phyloP scores from a whole-genome alignment of 2,113 vertebrate species.

The Oostethus manadensis region DNA sequence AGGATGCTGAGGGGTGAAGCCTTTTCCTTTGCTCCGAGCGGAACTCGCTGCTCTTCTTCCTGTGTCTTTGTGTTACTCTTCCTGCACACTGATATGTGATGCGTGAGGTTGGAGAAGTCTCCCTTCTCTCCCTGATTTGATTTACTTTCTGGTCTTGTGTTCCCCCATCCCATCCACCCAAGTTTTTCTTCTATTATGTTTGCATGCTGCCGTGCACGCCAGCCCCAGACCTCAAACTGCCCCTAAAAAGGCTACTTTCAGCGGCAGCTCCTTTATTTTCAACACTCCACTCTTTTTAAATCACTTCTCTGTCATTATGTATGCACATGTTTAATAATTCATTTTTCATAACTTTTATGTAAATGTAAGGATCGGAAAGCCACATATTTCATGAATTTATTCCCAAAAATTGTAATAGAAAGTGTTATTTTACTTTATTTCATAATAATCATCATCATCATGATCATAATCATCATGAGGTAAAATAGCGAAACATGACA shows the following conservation, averaged over 20 bases:
- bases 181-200: conserved; percentile 10
- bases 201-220: conserved; percentile 51
- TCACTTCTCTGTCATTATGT: too few species aligned
- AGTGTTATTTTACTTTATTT: too few species aligned
- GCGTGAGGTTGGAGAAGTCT: conserved; percentile 63
- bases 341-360: too few species aligned
- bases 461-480: too few species aligned
- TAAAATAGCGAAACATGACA: too few species aligned
- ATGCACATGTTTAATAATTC: too few species aligned
- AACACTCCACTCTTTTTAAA: neutral
- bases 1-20: conserved; percentile 48
- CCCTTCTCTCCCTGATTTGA: conserved; percentile 36
- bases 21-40: conserved; percentile 34
- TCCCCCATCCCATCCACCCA: conserved; percentile 14
- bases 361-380: too few species aligned
- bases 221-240: conserved; percentile 9
- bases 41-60: conserved; percentile 51
- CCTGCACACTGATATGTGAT: conserved; percentile 39
- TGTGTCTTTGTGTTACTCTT: conserved; percentile 44
- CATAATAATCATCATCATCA: too few species aligned
- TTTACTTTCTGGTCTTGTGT: conserved; percentile 34
- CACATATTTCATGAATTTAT: too few species aligned
- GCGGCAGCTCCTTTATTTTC: conserved; percentile 3
- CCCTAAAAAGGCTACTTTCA: conserved; percentile 5
- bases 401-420: too few species aligned